Evolutionary conservation across 2,113 vertebrate species (phyloP).

Genomic region (Leucopternis melanops): DNA sequence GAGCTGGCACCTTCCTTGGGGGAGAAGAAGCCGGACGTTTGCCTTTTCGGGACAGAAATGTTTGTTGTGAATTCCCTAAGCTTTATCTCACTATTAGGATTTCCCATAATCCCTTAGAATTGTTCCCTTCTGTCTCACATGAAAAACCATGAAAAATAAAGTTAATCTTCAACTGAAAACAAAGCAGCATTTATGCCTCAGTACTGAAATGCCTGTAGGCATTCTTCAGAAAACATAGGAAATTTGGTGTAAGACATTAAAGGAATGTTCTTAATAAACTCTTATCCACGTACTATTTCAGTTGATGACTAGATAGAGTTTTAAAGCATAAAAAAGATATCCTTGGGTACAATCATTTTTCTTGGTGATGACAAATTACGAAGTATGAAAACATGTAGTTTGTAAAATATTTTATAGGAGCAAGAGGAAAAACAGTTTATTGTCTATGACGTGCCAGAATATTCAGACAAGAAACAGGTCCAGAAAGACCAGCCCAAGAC

Average conservation of each 20-base stretch:
- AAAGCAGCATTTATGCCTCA: neutral
- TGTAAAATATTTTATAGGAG: neutral
- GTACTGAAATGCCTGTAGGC: neutral
- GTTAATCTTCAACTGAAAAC: slow-evolving; percentile 39
- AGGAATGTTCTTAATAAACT: neutral
- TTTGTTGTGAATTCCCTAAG: slow-evolving; percentile 37
- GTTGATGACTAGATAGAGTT: neutral
- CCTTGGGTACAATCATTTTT: neutral
- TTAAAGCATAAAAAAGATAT: neutral
- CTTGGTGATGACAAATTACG: neutral
- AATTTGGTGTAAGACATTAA: neutral
- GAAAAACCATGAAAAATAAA: slow-evolving; percentile 7
- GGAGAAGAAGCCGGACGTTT: too few relatives aligned
- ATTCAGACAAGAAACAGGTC: neutral
- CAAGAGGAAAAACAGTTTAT: neutral
- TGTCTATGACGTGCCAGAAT: neutral
- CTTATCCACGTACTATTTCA: neutral
- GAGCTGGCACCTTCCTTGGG: too few relatives aligned
- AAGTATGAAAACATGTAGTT: neutral
- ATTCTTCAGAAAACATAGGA: neutral
- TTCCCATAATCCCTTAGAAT: slow-evolving; percentile 20
- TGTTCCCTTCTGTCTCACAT: slow-evolving; percentile 8
- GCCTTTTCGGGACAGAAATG: too few relatives aligned
- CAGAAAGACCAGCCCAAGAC: neutral
- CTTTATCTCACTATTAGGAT: slow-evolving; percentile 43